Evolutionary conservation across 2,113 vertebrate species (phyloP).

Genomic region (Meriones unguiculatus): DNA sequence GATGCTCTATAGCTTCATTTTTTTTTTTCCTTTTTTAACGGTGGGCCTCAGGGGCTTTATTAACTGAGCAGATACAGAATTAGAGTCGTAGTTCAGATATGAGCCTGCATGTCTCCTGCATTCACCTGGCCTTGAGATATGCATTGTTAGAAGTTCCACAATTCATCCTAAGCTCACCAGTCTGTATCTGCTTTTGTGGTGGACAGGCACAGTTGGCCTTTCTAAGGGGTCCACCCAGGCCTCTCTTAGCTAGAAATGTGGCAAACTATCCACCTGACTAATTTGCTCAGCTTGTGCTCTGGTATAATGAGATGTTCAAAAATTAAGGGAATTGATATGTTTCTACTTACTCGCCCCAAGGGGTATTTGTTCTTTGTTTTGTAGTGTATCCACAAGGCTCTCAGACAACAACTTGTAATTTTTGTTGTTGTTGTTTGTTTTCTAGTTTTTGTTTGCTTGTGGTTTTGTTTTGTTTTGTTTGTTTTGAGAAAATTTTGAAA

Average conservation of each 20-base stretch:
- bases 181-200: neutral
- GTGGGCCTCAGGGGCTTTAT: neutral
- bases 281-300: neutral
- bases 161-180: neutral
- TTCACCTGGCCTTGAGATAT: neutral
- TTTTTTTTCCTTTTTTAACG: neutral
- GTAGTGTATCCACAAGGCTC: neutral
- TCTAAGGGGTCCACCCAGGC: fast-evolving
- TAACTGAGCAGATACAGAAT: neutral
- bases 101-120: neutral
- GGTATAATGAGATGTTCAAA: neutral
- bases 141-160: neutral
- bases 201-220: fast-evolving
- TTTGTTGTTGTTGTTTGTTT: too few relatives aligned
- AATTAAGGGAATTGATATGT: neutral
- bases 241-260: neutral
- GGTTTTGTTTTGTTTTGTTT: too few relatives aligned
- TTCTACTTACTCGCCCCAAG: neutral
- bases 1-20: neutral
- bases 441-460: too few relatives aligned
- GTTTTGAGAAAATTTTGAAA: neutral
- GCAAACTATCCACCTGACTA: neutral
- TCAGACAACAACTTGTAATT: neutral
- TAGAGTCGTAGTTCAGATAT: neutral
- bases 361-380: neutral